These are phyloP conservation scores for Schizothorax lantsangensis DNA, from an alignment of 2,797 vertebrate genomes.

Conservation along the genomic window DNA sequence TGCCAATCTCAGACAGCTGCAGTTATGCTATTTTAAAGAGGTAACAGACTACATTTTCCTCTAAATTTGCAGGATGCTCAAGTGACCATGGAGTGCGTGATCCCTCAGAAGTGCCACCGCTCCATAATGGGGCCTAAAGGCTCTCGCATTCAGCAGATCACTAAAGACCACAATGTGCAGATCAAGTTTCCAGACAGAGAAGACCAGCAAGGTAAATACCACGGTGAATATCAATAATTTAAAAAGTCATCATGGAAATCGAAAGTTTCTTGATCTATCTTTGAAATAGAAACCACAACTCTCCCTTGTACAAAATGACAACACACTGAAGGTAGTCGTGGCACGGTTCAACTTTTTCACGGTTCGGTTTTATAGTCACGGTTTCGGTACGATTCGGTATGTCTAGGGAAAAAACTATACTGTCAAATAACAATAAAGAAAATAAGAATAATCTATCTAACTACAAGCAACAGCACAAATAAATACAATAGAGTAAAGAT, in stretches of 20 bases:
- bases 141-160: slow-evolving; percentile 95
- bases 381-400: too few relatives aligned
- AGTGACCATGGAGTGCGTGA: slow-evolving; percentile 93
- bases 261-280: background rate
- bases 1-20: background rate
- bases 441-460: too few relatives aligned
- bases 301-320: background rate
- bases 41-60: background rate
- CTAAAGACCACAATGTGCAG: slow-evolving; percentile 91
- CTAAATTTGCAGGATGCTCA: slow-evolving; percentile 87
- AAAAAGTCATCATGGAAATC: background rate
- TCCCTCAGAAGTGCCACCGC: slow-evolving; percentile 93
- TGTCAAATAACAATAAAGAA: too few relatives aligned
- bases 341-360: too few relatives aligned
- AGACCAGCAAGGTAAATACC: slow-evolving; percentile 82
- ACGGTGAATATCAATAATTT: background rate
- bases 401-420: too few relatives aligned
- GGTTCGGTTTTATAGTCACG: too few relatives aligned
- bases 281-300: background rate
- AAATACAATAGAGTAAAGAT: too few relatives aligned
- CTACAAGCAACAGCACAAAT: too few relatives aligned
- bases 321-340: background rate
- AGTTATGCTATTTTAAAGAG: background rate
- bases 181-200: slow-evolving; percentile 99
- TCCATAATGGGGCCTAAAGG: slow-evolving; percentile 99